Evolutionary conservation across 2,113 vertebrate genomes (phyloP).

Genomic region (Donacobius atricapilla): DNA sequence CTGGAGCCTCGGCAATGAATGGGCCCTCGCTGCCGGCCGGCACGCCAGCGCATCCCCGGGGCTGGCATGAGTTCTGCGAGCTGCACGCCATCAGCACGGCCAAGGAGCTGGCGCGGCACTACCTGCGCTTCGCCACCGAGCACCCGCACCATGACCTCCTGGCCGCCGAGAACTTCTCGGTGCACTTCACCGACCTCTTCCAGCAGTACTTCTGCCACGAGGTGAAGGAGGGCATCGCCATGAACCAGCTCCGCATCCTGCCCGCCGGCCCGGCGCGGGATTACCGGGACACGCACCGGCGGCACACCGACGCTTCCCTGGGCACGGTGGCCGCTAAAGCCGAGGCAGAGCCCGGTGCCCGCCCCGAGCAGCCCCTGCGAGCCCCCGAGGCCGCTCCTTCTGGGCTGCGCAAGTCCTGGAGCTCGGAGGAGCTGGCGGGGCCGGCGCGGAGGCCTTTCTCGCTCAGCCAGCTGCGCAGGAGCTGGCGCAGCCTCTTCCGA

Average conservation of each 20-base stretch:
- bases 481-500: conserved; percentile 81
- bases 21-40: conserved; percentile 80
- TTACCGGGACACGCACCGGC: conserved; percentile 84
- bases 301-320: conserved; percentile 41
- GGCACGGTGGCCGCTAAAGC: conserved; percentile 64
- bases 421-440: conserved; percentile 78
- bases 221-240: conserved; percentile 79
- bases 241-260: conserved; percentile 70
- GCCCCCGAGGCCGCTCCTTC: conserved; percentile 11
- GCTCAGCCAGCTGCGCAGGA: conserved; percentile 80
- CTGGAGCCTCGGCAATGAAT: conserved; percentile 92
- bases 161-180: conserved; percentile 88
- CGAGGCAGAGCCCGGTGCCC: conserved; percentile 38
- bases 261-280: conserved; percentile 80
- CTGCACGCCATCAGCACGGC: conserved; percentile 89
- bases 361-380: conserved; percentile 63
- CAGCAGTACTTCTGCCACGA: conserved; percentile 91
- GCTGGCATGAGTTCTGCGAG: conserved; percentile 98
- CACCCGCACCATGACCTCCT: conserved; percentile 84
- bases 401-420: conserved; percentile 73
- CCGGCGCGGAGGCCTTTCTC: conserved; percentile 76
- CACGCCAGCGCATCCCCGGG: conserved; percentile 74
- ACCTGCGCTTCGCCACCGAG: conserved; percentile 86
- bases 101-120: conserved; percentile 89
- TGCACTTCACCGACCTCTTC: conserved; percentile 91